Conservation (phyloP, 2,113 vertebrate species). For the Macheiramphus alcinus region DNA sequence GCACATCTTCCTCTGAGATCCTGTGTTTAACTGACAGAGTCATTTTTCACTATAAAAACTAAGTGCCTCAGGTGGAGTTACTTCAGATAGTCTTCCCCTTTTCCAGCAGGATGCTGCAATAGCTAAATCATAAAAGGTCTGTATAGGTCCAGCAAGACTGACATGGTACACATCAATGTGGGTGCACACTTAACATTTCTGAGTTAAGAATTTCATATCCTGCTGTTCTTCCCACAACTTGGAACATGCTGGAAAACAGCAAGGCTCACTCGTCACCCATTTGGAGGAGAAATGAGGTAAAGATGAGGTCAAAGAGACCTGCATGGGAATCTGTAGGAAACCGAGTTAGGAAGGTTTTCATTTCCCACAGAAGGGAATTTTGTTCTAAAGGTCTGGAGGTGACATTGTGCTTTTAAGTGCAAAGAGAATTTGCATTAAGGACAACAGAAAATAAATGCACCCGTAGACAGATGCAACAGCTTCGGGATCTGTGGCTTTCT, state of each 20-base stretch:
- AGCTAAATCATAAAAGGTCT: not conserved
- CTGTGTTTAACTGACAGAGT: not conserved
- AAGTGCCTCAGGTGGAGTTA: not conserved
- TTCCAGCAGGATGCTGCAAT: not conserved
- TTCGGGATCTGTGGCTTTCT: not conserved
- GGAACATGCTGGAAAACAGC: not conserved
- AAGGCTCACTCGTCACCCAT: not conserved
- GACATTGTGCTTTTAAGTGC: not conserved
- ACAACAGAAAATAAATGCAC: not conserved
- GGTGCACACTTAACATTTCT: not conserved
- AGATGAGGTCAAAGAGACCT: not conserved
- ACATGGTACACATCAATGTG: rapidly evolving
- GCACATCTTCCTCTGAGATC: not conserved
- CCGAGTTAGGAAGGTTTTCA: rapidly evolving
- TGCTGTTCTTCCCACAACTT: not conserved
- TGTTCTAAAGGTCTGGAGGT: not conserved
- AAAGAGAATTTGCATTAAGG: not conserved
- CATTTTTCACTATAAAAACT: not conserved
- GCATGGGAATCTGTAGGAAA: not conserved
- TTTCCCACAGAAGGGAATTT: not conserved
- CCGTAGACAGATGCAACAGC: not conserved
- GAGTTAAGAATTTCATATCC: not conserved
- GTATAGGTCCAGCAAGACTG: not conserved
- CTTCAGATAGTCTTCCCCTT: not conserved
- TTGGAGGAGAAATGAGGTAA: not conserved